These are phyloP conservation scores for Taurulus bubalis DNA, from an alignment of 2,113 vertebrate species.

Conservation along the genomic window DNA sequence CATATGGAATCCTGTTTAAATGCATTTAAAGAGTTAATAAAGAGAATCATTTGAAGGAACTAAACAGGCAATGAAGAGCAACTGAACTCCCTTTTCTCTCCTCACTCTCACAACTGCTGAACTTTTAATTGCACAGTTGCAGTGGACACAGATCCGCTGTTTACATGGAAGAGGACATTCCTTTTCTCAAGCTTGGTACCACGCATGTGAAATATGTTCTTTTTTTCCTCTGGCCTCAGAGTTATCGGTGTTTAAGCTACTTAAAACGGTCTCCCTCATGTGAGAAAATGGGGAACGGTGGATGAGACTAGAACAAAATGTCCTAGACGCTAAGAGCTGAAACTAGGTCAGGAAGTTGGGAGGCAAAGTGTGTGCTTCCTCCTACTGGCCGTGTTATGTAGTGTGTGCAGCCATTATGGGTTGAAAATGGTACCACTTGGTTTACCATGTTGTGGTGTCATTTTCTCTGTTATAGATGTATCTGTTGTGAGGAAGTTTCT, in stretches of 20 bases:
- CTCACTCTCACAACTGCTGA: neutral
- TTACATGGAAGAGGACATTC: constrained; percentile 34
- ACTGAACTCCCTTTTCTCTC: neutral
- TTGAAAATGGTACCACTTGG: neutral
- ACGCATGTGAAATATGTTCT: constrained; percentile 38
- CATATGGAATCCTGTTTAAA: constrained; percentile 1
- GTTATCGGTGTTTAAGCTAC: constrained; percentile 48
- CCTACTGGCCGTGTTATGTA: constrained; percentile 71
- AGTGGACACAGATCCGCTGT: constrained; percentile 17
- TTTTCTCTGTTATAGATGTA: neutral
- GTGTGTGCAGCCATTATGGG: constrained; percentile 28
- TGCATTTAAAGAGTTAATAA: neutral
- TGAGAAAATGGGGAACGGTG: constrained; percentile 61
- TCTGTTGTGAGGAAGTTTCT: constrained; percentile 1
- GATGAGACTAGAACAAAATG: constrained; percentile 82
- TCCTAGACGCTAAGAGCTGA: constrained; percentile 72
- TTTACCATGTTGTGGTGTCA: rapidly evolving
- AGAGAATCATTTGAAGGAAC: neutral
- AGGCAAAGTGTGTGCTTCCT: constrained; percentile 74
- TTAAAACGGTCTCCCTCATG: constrained; percentile 69
- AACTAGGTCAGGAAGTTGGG: constrained; percentile 77
- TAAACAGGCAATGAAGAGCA: neutral
- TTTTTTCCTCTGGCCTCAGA: constrained; percentile 24
- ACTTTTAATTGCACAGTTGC: neutral
- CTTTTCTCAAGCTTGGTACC: constrained; percentile 22